A percentile compares a stretch with the other conserved stretches of the same genome.
These are phyloP conservation scores for Propithecus perrieri DNA, from an alignment of 2,797 vertebrate species.

Conservation along the genomic window DNA sequence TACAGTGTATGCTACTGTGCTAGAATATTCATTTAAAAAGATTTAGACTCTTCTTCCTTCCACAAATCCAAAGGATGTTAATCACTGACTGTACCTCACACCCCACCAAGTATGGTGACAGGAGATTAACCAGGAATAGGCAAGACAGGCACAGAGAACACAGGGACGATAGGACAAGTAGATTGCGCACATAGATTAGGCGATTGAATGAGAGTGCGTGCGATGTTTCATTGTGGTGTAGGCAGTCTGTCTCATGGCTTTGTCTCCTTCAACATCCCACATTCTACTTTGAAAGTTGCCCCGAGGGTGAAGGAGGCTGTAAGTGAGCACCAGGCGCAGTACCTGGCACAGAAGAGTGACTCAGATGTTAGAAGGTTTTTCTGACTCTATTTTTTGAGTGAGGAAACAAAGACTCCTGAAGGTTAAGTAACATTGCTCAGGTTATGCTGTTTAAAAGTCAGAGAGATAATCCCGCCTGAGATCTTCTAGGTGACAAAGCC, in stretches of 20 bases:
- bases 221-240: rapidly evolving
- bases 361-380: background rate
- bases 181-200: no score
- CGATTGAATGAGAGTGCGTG: background rate
- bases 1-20: background rate
- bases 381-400: background rate
- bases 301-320: background rate
- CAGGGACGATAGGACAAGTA: background rate
- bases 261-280: background rate
- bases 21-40: conserved; percentile 35
- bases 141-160: background rate
- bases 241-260: background rate
- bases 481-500: background rate
- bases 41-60: background rate
- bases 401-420: background rate
- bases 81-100: background rate
- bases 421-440: background rate
- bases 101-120: background rate
- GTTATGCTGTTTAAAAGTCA: background rate
- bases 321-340: background rate
- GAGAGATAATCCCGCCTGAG: background rate
- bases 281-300: background rate
- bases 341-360: background rate
- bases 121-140: background rate
- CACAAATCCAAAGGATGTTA: conserved; percentile 18